Base-by-base conservation (phyloP, 2,888 invertebrate genomes). In the Leptinotarsa juncta region DNA sequence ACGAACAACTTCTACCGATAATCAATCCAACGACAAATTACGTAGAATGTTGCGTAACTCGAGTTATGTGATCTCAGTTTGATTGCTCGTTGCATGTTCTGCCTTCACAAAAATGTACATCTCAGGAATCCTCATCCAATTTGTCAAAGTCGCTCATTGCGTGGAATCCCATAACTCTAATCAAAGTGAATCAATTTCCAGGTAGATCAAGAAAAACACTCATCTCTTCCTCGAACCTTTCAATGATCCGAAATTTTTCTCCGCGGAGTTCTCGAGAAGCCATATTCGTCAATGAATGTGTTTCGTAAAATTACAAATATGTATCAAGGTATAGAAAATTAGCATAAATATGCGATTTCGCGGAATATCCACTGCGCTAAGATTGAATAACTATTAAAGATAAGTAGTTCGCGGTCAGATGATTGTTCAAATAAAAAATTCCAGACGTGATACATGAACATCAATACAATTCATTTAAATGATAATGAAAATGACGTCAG, bases 351-450 rank as follows among this genome's bases (percentile, higher is more conserved):
- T 69, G 69, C 23, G 60, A 69, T 57, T 69, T 57, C 69, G 23
- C 48, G 26, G 69, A 69, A 69, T 69, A 48, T 55, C 42, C 16
- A 20, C 42, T 16, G 3, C 10, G 57, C 23, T 23, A 23, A 20
- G 62, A 42, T 62, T 62, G n/a, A 42, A 32, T 62, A 62, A 62
- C 62, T 62, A 62, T 62, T 62, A 32, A 62, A 42, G 1, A 62
- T 62, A 73, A 71, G 65, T 73, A 73, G 73, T 71, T 65, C 71
- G 76, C 69, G 73, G 73, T 73, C 71, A 65, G 65, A 65, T 68
- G 65, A 67, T 76, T 65, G 69, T 66, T 71, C 50, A 65, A 71
- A 73, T 66, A 71, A 70, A 49, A 65, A 67, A 73, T 69, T 53
- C 53, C 67, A 65, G 72, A 51, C 51, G 53, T 57, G 71, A 70